Conservation (phyloP, 1,140 invertebrate genomes). For the Lepidurus packardi region DNA sequence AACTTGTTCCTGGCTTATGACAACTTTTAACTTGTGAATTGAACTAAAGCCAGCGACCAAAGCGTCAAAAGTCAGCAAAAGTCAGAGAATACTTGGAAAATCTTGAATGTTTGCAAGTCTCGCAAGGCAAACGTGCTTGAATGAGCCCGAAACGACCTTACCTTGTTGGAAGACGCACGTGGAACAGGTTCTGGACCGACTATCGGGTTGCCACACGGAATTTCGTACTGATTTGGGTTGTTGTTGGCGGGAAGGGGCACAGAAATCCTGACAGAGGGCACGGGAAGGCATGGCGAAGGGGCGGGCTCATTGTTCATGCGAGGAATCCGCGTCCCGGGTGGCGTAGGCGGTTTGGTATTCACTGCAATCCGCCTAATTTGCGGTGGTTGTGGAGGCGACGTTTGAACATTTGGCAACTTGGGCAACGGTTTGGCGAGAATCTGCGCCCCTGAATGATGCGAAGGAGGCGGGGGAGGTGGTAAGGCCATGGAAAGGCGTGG, state of each 20-base stretch:
- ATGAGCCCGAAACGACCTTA: conserved; percentile 20
- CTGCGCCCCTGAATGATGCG: conserved; percentile 25
- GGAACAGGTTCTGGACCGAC: not conserved
- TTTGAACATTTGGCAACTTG: not conserved
- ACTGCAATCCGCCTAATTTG: not conserved
- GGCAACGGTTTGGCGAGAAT: not conserved
- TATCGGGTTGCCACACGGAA: not conserved
- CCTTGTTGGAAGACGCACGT: not conserved
- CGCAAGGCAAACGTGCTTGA: not conserved
- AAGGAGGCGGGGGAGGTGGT: conserved; percentile 23
- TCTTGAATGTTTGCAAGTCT: conserved; percentile 1
- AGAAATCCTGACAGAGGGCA: not conserved
- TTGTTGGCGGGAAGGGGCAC: not conserved
- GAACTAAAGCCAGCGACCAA: not conserved
- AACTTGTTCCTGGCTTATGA: too few relatives aligned
- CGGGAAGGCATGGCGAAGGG: not conserved
- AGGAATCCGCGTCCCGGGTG: not conserved
- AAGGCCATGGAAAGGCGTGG: conserved; percentile 1
- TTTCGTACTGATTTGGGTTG: not conserved
- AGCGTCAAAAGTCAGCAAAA: not conserved
- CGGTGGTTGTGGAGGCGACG: not conserved
- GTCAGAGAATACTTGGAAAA: not conserved
- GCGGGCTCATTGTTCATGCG: not conserved
- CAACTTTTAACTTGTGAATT: not conserved
- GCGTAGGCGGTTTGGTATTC: not conserved